Evolutionary conservation across 2,888 invertebrate genomes (phyloP), one percentile per base, ranked within the genome.

Genomic region (Limnephilus marmoratus): DNA sequence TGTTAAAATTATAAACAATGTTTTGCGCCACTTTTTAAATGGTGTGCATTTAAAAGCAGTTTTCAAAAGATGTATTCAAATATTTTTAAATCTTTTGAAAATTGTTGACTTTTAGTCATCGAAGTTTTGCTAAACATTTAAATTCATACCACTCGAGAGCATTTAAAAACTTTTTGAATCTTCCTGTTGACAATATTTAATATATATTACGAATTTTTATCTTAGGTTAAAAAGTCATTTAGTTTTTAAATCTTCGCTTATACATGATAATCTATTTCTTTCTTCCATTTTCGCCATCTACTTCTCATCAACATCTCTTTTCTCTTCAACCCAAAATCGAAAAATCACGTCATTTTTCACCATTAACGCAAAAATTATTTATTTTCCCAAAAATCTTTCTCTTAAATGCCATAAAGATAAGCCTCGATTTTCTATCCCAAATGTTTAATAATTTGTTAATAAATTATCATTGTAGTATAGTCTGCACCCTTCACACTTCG

Each of bases 151-250:
- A 68, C 68, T 24, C 68, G n/a, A 24, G 9, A 68, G 68, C 68
- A 68, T 68, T 68, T 24, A 68, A n/a, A 68, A 68, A 24, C 1
- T n/a, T 9, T 9, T 18, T 24, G 7, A 24, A 68, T 68, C 68
- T 68, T 68, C 68, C 68, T 9, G 68, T 68, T 9, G 68, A 68
- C 24, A 68, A 68, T 68, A 68, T 24, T 68, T 68, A 68, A 68
- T 68, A 68, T 68, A 68, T 24, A 9, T 68, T 49, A 49, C 3
- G 49, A 49, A n/a, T 68, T 68, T 68, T 68, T 24, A n/a, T 82
- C 15, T 34, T 68, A 87, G 87, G 34, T 31, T 87, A 53, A 87
- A 53, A 49, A 87, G 87, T 87, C 87, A 87, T 87, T 87, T 87
- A 49, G 49, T 87, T 87, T 87, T 29, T 87, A 87, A 15, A 31